A percentile compares a stretch with the other conserved stretches of the same genome.
phyloP scores from a whole-genome alignment of 2,888 invertebrate genomes.

The Pachycephus smyrnensis region DNA sequence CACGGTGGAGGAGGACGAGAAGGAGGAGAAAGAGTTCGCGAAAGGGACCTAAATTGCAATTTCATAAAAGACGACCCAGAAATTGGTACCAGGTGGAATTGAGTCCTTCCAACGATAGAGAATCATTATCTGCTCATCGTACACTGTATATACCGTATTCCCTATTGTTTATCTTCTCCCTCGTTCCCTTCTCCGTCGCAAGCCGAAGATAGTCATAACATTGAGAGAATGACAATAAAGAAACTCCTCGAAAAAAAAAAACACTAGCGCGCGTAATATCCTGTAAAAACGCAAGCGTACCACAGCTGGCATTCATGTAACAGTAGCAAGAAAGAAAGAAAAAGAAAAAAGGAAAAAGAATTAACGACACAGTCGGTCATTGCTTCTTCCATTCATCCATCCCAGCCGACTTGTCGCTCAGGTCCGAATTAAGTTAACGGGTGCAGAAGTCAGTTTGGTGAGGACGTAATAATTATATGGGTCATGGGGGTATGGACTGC shows the following conservation, averaged over 20 bases:
- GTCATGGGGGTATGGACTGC: background rate
- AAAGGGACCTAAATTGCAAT: background rate
- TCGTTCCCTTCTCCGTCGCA: background rate
- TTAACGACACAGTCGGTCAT: background rate
- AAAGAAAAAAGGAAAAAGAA: background rate
- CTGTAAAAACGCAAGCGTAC: background rate
- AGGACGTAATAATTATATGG: background rate
- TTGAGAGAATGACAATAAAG: background rate
- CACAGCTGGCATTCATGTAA: background rate
- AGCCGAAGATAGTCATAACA: background rate
- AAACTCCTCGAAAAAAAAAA: background rate
- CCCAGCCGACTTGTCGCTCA: background rate
- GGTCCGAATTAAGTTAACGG: background rate
- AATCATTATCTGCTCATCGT: background rate
- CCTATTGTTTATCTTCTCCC: background rate
- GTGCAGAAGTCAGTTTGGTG: background rate
- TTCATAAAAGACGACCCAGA: background rate
- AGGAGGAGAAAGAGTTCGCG: background rate
- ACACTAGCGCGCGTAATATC: background rate
- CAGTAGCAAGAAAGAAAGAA: background rate
- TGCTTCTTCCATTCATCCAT: background rate
- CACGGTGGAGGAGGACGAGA: background rate
- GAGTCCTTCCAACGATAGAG: background rate
- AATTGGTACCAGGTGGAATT: background rate
- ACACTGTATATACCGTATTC: background rate